Conservation (phyloP, 2,797 vertebrate genomes). For the Chlorospingus flavigularis region DNA sequence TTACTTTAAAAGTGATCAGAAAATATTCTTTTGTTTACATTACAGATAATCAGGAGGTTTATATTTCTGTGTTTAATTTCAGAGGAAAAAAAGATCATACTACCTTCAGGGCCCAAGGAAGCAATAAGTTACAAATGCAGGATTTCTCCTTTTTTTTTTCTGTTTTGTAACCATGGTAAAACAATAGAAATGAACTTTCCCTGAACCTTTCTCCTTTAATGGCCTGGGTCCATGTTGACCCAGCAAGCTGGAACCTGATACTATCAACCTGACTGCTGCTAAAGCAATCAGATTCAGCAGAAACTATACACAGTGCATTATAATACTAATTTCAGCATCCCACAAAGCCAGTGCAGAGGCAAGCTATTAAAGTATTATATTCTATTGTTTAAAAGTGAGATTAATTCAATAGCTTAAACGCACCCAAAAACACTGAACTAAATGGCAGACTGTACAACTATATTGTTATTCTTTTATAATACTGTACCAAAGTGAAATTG, state of each 20-base stretch:
- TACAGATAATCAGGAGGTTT: slow-evolving; percentile 78
- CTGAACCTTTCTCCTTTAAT: slow-evolving; percentile 98
- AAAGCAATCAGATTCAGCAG: slow-evolving; percentile 97
- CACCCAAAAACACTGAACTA: slow-evolving; percentile 65
- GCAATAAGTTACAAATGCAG: slow-evolving; percentile 86
- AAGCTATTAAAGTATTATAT: slow-evolving; percentile 84
- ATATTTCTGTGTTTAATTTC: slow-evolving; percentile 87
- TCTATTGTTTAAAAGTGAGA: slow-evolving; percentile 86
- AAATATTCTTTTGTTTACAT: slow-evolving; percentile 75
- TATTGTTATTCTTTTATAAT: slow-evolving; percentile 71
- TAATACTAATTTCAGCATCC: slow-evolving; percentile 87
- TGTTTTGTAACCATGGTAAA: slow-evolving; percentile 92
- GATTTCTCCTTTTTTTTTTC: slow-evolving; percentile 78
- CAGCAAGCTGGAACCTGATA: slow-evolving; percentile 93
- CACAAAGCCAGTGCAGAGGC: slow-evolving; percentile 87
- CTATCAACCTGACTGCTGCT: slow-evolving; percentile 89
- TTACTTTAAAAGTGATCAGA: slow-evolving; percentile 71
- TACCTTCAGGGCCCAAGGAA: slow-evolving; percentile 78
- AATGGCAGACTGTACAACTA: slow-evolving; percentile 57
- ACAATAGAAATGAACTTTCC: slow-evolving; percentile 98
- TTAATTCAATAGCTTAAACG: slow-evolving; percentile 74
- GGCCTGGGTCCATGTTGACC: slow-evolving; percentile 92
- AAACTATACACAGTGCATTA: slow-evolving; percentile 86
- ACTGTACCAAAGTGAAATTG: slow-evolving; percentile 62
- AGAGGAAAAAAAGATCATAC: slow-evolving; percentile 74